Conservation (phyloP, 2,113 vertebrate genomes). For the Riparia riparia region DNA sequence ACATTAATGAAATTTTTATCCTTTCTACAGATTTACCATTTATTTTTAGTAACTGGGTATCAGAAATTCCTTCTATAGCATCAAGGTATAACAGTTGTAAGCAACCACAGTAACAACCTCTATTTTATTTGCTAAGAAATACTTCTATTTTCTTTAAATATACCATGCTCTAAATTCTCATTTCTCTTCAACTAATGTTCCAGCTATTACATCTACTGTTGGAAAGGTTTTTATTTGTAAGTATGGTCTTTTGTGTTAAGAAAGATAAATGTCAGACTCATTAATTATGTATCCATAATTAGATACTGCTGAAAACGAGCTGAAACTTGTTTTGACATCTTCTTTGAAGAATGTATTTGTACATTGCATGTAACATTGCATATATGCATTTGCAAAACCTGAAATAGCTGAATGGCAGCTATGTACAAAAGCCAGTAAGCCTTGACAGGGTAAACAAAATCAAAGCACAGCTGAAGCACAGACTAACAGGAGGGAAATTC, state of each 20-base stretch:
- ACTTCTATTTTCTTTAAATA: neutral
- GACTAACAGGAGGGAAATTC: constrained; percentile 30
- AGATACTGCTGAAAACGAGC: constrained; percentile 62
- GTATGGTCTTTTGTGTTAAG: constrained; percentile 59
- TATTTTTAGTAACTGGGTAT: neutral
- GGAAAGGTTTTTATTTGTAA: constrained; percentile 32
- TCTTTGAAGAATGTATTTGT: constrained; percentile 70
- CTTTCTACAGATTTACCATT: neutral
- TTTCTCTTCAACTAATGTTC: neutral
- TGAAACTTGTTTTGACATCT: constrained; percentile 73
- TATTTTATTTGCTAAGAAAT: neutral
- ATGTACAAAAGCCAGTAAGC: constrained; percentile 22
- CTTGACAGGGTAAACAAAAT: constrained; percentile 57
- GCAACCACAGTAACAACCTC: neutral
- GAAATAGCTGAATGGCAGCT: constrained; percentile 47
- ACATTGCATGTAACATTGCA: constrained; percentile 53
- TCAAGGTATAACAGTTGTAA: neutral
- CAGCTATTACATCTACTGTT: neutral
- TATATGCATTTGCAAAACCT: constrained; percentile 58
- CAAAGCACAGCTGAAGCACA: constrained; percentile 28
- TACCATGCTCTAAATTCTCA: neutral
- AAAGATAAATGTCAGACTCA: constrained; percentile 69
- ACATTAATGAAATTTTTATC: neutral
- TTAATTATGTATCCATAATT: constrained; percentile 73
- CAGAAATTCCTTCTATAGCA: neutral